phyloP scores from a whole-genome alignment of 2,888 invertebrate genomes.

The Agrotis ipsilon region DNA sequence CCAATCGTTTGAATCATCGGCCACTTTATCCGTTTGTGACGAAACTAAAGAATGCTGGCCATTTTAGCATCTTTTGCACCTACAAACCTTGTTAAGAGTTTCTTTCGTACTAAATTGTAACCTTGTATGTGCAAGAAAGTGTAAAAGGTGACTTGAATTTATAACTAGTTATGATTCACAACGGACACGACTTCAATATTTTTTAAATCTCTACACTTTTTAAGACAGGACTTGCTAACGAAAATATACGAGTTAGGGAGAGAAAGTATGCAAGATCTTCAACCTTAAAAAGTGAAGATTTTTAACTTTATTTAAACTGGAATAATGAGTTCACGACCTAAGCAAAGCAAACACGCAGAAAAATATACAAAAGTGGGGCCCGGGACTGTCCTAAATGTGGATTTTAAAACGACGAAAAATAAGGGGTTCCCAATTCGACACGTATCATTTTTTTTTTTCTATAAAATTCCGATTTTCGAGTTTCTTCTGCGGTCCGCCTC shows the following conservation, averaged over 20 bases:
- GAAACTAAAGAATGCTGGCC: slow-evolving; percentile 51
- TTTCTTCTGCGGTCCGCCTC: too few species aligned
- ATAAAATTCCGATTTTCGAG: too few species aligned
- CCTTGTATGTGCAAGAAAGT: slow-evolving; percentile 49
- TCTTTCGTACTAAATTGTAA: slow-evolving; percentile 5
- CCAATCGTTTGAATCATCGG: slow-evolving; percentile 57
- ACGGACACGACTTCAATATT: slow-evolving; percentile 1
- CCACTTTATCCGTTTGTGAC: slow-evolving; percentile 35
- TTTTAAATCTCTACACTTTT: not conserved
- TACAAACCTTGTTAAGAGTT: slow-evolving; percentile 6
- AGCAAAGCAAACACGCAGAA: not conserved
- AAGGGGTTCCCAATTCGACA: too few species aligned
- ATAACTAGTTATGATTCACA: slow-evolving; percentile 24
- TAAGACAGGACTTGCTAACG: not conserved
- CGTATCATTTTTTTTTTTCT: too few species aligned
- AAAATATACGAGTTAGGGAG: not conserved
- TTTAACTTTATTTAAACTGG: not conserved
- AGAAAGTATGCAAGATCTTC: not conserved
- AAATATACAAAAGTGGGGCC: not conserved
- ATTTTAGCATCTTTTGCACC: slow-evolving; percentile 39
- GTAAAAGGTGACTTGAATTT: slow-evolving; percentile 33
- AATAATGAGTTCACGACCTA: not conserved
- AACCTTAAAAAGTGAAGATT: not conserved
- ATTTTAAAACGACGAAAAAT: too few species aligned
- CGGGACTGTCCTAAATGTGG: too few species aligned